Base-by-base conservation (phyloP, 1,140 invertebrate species). In the Mactra quadrangularis region DNA sequence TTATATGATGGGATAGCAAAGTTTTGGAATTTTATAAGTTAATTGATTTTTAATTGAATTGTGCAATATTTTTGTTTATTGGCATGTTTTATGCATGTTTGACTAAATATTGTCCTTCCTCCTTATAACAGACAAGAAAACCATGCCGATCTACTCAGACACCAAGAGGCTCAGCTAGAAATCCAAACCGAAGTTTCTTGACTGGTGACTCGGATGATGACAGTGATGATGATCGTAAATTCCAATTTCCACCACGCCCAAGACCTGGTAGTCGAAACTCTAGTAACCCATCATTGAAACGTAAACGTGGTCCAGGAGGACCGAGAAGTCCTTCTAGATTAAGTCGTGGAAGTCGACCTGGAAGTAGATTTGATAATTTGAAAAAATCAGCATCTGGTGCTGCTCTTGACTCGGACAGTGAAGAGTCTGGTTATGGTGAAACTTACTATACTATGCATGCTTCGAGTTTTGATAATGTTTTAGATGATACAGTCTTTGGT, bases 401-500 rank as follows among this genome's bases (percentile, higher is more conserved):
- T 53, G 88, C 85, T 52, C 74, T 89, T 41, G 89, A 90, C 52
- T 91, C 89, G 0, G 90, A 91, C 52, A 91, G 89, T 55, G 90
- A 91, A 62, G 90, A 91, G 72, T 91, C 90, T 68, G 90, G 89
- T n/a, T 91, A 91, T 87, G 90, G 89, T 82, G 90, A 90, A 50
- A 91, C 90, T 17, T 89, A 87, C 74, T 88, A 91, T 85, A 91
- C 89, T 22, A 90, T 90, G 89, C 89, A 91, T 35, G 90, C 90
- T 15, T 90, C 88, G 15, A 91, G 89, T 86, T 90, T 91, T 86
- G 90, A 91, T 81, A 89, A 86, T 35, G 86, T 89, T 82, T 84
- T 90, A 47, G 87, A 90, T 85, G 87, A 89, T 83, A 83, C 76
- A 27, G 85, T 83, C 52, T 84, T 84, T 66, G 57, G 70, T 53